A percentile compares a stretch with the other conserved stretches of the same genome.
Conservation (phyloP, 1,140 invertebrate genomes). For the Bathynomus jamesi region DNA sequence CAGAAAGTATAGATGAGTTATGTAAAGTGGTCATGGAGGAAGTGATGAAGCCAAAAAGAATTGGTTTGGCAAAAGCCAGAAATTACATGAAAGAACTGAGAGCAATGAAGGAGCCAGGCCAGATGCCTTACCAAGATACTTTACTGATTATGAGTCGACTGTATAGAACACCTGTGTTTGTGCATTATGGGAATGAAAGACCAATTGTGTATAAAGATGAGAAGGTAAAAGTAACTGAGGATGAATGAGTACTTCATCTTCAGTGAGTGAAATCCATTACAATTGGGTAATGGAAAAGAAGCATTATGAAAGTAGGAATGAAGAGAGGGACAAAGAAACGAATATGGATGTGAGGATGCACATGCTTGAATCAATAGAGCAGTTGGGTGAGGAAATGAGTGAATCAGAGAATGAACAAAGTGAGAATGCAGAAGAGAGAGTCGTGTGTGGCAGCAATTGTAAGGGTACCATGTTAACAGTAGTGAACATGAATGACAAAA, state of each 20-base stretch:
- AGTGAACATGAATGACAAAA: not conserved
- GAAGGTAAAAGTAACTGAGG: not conserved
- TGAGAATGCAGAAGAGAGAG: not conserved
- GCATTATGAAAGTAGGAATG: not conserved
- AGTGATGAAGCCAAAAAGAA: not conserved
- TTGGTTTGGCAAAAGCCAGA: not conserved
- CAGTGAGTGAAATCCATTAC: constrained; percentile 6
- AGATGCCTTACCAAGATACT: not conserved
- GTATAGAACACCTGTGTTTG: not conserved
- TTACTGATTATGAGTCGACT: not conserved
- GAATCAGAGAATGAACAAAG: not conserved
- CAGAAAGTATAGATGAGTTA: not conserved
- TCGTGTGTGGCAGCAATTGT: too few relatives aligned
- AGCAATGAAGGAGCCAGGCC: not conserved
- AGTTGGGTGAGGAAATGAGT: not conserved
- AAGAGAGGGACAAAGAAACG: not conserved
- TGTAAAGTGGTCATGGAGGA: not conserved
- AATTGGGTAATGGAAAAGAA: not conserved
- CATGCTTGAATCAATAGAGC: too few relatives aligned
- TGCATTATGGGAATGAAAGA: constrained; percentile 3
- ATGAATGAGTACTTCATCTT: not conserved
- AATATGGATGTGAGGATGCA: not conserved
- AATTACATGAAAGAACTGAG: not conserved
- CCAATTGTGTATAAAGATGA: not conserved
- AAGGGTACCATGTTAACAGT: too few relatives aligned